These are phyloP conservation scores for Heliangelus exortis DNA, from an alignment of 2,797 vertebrate genomes.

Conservation along the genomic window DNA sequence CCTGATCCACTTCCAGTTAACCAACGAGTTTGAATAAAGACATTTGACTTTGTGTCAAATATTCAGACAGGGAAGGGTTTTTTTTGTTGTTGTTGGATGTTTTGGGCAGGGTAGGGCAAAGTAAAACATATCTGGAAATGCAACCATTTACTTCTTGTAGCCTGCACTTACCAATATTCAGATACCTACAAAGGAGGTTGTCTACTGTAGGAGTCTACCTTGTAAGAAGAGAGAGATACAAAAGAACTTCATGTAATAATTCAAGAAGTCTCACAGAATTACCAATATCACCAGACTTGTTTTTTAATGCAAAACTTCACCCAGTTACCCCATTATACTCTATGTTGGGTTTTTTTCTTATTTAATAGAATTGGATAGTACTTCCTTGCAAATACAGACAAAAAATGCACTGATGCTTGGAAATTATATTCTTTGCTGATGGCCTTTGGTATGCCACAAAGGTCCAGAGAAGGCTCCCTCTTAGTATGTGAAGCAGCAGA, in stretches of 20 bases:
- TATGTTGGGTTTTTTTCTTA: fast-evolving
- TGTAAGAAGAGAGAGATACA: not conserved
- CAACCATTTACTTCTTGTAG: not conserved
- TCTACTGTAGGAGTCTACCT: not conserved
- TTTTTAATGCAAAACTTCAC: not conserved
- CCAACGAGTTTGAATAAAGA: not conserved
- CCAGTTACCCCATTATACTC: not conserved
- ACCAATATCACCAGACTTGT: not conserved
- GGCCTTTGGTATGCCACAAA: not conserved
- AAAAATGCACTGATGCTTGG: not conserved
- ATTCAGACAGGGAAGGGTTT: fast-evolving
- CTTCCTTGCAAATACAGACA: not conserved
- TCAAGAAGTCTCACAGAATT: not conserved
- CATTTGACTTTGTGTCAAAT: not conserved
- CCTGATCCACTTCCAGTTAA: not conserved
- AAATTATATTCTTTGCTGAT: not conserved
- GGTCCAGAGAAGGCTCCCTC: fast-evolving
- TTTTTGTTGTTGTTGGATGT: fast-evolving
- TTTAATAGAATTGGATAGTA: not conserved
- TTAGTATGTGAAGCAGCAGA: not conserved
- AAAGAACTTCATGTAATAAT: not conserved
- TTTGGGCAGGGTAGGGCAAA: fast-evolving
- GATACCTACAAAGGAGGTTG: not conserved
- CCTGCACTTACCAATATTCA: not conserved
- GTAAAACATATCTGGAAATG: not conserved